Base-by-base conservation (phyloP, 1,140 invertebrate species). In the Papilio aristodemus region DNA sequence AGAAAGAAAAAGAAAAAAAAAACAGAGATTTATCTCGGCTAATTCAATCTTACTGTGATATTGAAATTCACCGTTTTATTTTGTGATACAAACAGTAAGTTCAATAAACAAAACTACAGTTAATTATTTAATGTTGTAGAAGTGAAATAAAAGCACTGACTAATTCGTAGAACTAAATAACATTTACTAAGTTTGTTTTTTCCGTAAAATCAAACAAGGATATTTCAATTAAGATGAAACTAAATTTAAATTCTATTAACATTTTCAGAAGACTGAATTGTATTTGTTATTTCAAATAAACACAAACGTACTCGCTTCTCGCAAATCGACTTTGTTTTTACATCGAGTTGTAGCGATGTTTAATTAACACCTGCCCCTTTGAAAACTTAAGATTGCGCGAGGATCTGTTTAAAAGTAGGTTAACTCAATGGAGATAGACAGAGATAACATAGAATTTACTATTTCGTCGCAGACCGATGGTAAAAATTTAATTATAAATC, bases 361-460 rank as follows among this genome's bases (percentile, higher is more conserved):
- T 66, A 66, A 66, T 66, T 66, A 66, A 66, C 63, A 66, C 63
- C 63, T 66, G 63, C 63, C 63, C 25, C 63, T 66, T 54, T 46
- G 63, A 66, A 66, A 32, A 38, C 41, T 66, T 66, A 32, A 66
- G 41, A 43, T 54, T 17, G 32, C 32, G 36, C 59, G 14, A 62
- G 14, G 32, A 62, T 62, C 38, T 37, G 36, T 62, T 37, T 37
- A 62, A 62, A 19, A 62, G 36, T 54, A 54, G 46, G 19, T 22
- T 50, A 54, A 54, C 19, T 54, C 22, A 54, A 54, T 25, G 22
- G 46, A 54, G 46, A 50, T 50, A 19, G 46, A 9, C 46, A 50
- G 46, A 11, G 46, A 50, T 50, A 50, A 50, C 1, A 46, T 19
- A 50, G 19, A 50, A 19, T 50, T 50, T 11, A 50, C 17, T 50